Base-by-base conservation (phyloP, 1,140 invertebrate genomes). In the Helicoverpa zea region DNA sequence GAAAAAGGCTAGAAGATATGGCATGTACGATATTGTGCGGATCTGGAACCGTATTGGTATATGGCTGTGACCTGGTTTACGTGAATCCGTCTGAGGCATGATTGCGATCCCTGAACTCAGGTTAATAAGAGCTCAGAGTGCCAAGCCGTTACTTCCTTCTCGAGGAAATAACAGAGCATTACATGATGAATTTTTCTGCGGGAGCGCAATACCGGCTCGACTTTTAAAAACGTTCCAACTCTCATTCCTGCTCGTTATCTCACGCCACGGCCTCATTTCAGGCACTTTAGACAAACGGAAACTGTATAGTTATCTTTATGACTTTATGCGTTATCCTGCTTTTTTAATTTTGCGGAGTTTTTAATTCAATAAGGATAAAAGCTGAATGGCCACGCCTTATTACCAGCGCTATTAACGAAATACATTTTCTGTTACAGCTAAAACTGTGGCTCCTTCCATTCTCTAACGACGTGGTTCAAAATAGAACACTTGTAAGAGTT, bases 241-340 rank as follows among this genome's bases (percentile, higher is more conserved):
- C 84, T 88, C 83, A 81, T 87, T 87, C 87, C 86, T 76, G 82
- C 88, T 92, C 89, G 88, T 93, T 94, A 94, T 93, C 89, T 87
- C 88, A 86, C 84, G 83, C 81, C 83, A 86, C 87, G 91, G 84
- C 91, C 92, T 85, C 89, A 84, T 93, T 94, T 86, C 86, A 83
- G 86, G 83, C 79, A 88, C 87, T 91, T 87, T 84, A 84, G 77
- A 86, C 85, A 88, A 90, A 88, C 86, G 88, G 87, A 91, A 91
- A 88, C 89, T 84, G 84, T 83, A 83, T 84, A 84, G 72, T 89
- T 88, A 54, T 59, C 30, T 74, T 58, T 74, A 74, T 74, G 14
- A 59, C 29, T 73, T 54, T 43, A 74, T 47, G 43, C 29, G 58
- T 43, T 59, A 16, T 29, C 54, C 54, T 54, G 52, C 51, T 72